A percentile compares a stretch with the other conserved stretches of the same genome.
Conservation (phyloP, 2,797 vertebrate species). For the Chanos chanos region DNA sequence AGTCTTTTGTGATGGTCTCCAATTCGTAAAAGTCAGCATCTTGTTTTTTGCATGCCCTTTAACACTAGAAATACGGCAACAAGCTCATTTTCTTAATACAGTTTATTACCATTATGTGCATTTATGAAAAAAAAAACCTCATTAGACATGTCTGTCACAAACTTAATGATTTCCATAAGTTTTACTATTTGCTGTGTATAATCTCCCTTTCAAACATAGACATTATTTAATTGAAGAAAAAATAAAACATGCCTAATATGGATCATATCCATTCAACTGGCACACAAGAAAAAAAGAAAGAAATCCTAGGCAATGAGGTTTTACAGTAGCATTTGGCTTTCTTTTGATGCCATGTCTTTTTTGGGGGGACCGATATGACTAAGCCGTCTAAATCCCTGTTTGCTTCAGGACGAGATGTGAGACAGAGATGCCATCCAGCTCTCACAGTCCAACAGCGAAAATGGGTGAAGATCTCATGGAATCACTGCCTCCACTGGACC, state of each 20-base stretch:
- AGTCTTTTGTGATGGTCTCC: constrained; percentile 63
- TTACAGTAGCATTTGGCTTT: constrained; percentile 76
- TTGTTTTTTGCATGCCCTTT: constrained; percentile 82
- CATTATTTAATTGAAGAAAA: constrained; percentile 38
- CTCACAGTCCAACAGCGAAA: constrained; percentile 99
- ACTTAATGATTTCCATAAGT: constrained; percentile 40
- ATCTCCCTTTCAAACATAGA: constrained; percentile 24
- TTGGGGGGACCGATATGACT: constrained; percentile 99
- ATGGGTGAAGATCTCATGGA: constrained; percentile 99
- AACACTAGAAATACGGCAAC: constrained; percentile 65
- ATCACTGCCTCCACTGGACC: constrained; percentile 94
- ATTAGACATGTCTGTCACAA: constrained; percentile 45
- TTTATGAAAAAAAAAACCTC: constrained; percentile 45
- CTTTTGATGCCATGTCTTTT: constrained; percentile 73
- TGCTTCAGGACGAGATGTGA: constrained; percentile 99
- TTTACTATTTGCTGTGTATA: background rate
- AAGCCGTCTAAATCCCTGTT: constrained; percentile 99
- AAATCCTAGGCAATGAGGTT: constrained; percentile 77
- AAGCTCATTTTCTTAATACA: constrained; percentile 44
- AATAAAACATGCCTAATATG: constrained; percentile 64
- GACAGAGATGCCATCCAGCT: constrained; percentile 99
- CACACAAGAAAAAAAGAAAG: constrained; percentile 65
- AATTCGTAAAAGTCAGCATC: constrained; percentile 66
- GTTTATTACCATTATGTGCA: constrained; percentile 42
- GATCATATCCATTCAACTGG: constrained; percentile 81